Evolutionary conservation across 2,888 invertebrate genomes (phyloP).

Genomic region (Apotomis capreana): DNA sequence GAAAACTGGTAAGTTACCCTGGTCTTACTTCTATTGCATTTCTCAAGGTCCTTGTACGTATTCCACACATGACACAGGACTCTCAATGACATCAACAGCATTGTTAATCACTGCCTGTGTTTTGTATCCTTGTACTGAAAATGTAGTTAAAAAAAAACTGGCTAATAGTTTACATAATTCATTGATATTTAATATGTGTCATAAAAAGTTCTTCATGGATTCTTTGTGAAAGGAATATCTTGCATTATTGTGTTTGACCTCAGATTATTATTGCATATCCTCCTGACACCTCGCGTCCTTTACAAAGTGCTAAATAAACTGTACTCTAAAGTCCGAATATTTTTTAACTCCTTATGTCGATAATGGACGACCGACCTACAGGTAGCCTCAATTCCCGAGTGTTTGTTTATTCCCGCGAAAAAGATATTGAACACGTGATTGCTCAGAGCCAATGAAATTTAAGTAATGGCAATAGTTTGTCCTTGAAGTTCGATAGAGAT

Average conservation of each 20-base stretch:
- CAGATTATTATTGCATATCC: background rate
- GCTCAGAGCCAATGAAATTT: no score
- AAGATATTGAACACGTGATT: no score
- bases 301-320: no score
- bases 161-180: slow-evolving; percentile 7
- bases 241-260: background rate
- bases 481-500: no score
- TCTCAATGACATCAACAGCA: slow-evolving; percentile 15
- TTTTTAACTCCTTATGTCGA: no score
- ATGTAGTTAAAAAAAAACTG: background rate
- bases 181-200: background rate
- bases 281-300: no score
- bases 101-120: background rate
- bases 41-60: slow-evolving; percentile 15
- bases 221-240: background rate
- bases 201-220: background rate
- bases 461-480: no score
- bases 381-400: no score
- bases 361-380: no score
- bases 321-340: no score
- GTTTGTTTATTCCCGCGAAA: no score
- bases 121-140: background rate
- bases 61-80: slow-evolving; percentile 12
- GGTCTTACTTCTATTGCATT: slow-evolving; percentile 17
- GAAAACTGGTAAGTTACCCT: slow-evolving; percentile 87